Evolutionary conservation across 2,888 invertebrate species (phyloP), one percentile per base, ranked within the genome.

Genomic region (Dioctria rufipes): DNA sequence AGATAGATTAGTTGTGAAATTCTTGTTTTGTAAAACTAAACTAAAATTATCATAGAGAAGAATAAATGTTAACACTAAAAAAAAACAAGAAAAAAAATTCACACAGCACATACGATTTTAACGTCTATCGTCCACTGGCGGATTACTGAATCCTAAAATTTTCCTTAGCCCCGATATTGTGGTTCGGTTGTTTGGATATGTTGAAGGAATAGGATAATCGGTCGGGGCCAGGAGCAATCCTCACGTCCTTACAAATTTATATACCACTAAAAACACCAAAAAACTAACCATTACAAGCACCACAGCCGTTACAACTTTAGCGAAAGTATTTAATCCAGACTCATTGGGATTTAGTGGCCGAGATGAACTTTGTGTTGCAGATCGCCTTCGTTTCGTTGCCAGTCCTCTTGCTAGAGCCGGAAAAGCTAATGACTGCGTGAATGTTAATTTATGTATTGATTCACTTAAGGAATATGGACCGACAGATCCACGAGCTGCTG

Each of bases 161-260:
- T 86, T 89, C 89, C 89, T 88, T 88, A 88, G 86, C 89, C 88
- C 89, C 88, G 88, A 88, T 86, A 88, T 83, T 65, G 85, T 85
- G 73, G 86, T 87, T 83, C 85, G 84, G 25, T 25, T 25, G 81
- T 83, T 84, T 58, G 82, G 82, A 82, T 82, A 82, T 80, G 81
- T 80, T 46, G 81, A 43, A 25, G 69, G 42, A 58, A 75, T 51
- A 37, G 80, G 66, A 43, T 46, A 71, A 80, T 88, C 88, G 84
- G 89, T 86, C 87, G 93, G 93, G 89, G 93, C 92, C 91, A 94
- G 91, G 89, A 93, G 92, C 90, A 93, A 93, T 83, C 93, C 94
- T 94, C 93, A 94, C 93, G 93, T 93, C 87, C 92, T 90, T 86
- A 93, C 93, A 86, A 93, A 94, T 86, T 94, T 94, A 86, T 93